Conservation (phyloP, 1,140 invertebrate genomes). For the Drosophila ananassae region DNA sequence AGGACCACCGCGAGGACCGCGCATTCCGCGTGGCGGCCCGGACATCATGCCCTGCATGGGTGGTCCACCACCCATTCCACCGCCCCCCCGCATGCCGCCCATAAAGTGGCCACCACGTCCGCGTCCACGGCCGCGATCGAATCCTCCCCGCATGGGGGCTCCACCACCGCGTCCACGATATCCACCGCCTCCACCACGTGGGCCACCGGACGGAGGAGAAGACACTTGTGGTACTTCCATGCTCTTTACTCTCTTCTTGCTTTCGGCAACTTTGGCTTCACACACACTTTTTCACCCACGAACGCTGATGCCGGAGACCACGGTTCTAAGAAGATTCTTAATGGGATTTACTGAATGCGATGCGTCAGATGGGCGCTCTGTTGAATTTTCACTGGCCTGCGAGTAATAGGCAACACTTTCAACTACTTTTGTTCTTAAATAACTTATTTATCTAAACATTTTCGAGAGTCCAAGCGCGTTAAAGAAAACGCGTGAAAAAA, state of each 20-base stretch:
- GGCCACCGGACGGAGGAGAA: conserved; percentile 61
- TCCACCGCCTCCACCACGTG: conserved; percentile 69
- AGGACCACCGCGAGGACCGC: conserved; percentile 63
- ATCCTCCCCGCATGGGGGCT: conserved; percentile 74
- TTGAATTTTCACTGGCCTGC: conserved; percentile 5
- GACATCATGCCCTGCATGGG: conserved; percentile 78
- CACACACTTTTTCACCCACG: conserved; percentile 37
- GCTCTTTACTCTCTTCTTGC: conserved; percentile 28
- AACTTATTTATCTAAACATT: conserved; percentile 64
- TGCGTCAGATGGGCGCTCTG: neutral
- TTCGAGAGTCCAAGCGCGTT: conserved; percentile 52
- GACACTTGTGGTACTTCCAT: conserved; percentile 77
- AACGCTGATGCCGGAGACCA: conserved; percentile 36
- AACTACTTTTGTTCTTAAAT: conserved; percentile 14
- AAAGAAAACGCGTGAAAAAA: conserved; percentile 65
- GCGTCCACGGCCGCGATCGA: conserved; percentile 76
- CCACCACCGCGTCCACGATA: conserved; percentile 77
- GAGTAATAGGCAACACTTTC: conserved; percentile 22
- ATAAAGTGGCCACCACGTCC: conserved; percentile 79
- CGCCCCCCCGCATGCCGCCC: conserved; percentile 77
- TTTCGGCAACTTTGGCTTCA: conserved; percentile 25
- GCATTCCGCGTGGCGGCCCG: conserved; percentile 73
- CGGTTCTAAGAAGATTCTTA: conserved; percentile 3
- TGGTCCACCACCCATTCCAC: conserved; percentile 62
- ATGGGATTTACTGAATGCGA: neutral